Evolutionary conservation across 2,113 vertebrate species (phyloP).

Genomic region (Clarias magur): DNA sequence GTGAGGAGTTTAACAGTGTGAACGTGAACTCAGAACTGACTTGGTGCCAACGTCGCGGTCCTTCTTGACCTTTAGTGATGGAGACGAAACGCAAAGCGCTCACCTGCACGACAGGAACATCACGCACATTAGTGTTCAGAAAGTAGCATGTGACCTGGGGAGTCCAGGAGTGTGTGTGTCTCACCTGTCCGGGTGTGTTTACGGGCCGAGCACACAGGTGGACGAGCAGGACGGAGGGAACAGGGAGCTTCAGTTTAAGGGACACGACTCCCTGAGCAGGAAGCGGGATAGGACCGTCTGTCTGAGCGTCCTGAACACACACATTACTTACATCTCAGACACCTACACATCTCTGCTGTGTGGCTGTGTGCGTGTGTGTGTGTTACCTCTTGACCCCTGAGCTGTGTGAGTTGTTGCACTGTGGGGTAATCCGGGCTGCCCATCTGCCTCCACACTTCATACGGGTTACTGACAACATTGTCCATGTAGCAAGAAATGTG

Average conservation of each 20-base stretch:
- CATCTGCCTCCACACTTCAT: conserved; percentile 78
- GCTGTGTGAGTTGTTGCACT: conserved; percentile 76
- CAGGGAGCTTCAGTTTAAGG: conserved; percentile 69
- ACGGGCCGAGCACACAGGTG: conserved; percentile 83
- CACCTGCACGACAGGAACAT: conserved; percentile 70
- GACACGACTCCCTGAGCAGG: conserved; percentile 73
- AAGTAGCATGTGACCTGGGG: not conserved
- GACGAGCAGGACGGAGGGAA: conserved; percentile 86
- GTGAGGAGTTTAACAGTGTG: not conserved
- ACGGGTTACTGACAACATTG: conserved; percentile 84
- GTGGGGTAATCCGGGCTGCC: conserved; percentile 86
- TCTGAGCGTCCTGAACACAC: conserved; percentile 76
- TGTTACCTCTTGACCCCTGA: conserved; percentile 84
- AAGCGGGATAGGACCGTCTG: conserved; percentile 74
- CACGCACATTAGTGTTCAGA: too few relatives aligned
- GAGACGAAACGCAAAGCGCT: conserved; percentile 78
- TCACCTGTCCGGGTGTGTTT: conserved; percentile 79
- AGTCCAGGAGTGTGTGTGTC: not conserved
- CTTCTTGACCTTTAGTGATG: conserved; percentile 83
- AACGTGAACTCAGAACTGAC: conserved; percentile 68
- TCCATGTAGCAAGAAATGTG: conserved; percentile 86
- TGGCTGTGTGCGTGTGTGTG: conserved; percentile 1
- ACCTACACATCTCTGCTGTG: not conserved
- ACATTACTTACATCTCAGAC: not conserved
- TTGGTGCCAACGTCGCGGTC: conserved; percentile 80